Base-by-base conservation (phyloP, 2,888 invertebrate genomes). In the Eupithecia centaureata region DNA sequence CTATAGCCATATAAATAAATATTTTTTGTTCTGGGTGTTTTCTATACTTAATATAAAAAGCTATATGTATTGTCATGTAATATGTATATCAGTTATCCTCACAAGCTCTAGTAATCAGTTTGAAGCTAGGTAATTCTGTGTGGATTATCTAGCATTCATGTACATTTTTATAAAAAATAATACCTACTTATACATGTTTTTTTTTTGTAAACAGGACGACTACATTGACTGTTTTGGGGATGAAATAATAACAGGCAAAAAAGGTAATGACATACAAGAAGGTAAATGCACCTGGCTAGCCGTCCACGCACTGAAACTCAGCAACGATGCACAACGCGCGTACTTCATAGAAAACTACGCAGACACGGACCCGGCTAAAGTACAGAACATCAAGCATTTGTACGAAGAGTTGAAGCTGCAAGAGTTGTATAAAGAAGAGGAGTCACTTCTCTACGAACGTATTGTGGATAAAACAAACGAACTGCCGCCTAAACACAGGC, bases 191-290 rank as follows among this genome's bases (percentile, higher is more conserved):
- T 30, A 5, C 30, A 30, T 30, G 30, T 5, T 5, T 3, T 5
- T 47, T 27, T 58, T 12, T 22, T 35, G 4, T 51, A 15, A 5
- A 15, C 86, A 95, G 94, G 96, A 97, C 83, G 97, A 98, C 84
- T 97, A 94, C 85, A 88, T 97, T 47, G 98, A 98, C 84, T 97
- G 97, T 80, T 99, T 95, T 85, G 54, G 30, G 3, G 30, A 56
- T 4, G 54, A 56, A 56, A n/a, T 0, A 56, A 0, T 10, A 28
- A 56, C 54, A 30, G 54, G 54, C 7, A 56, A 56, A 56, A 56
- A 10, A 2, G 54, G 54, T 0, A 56, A 0, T 7, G 54, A 30
- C 8, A 56, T 56, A 56, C 28, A 56, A 28, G 30, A 56, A 10
- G 54, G 54, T 30, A 56, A 56, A 56, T 56, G 54, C 54, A 13